Conservation (phyloP, 2,797 vertebrate species). For the Bradypodion pumilum region DNA sequence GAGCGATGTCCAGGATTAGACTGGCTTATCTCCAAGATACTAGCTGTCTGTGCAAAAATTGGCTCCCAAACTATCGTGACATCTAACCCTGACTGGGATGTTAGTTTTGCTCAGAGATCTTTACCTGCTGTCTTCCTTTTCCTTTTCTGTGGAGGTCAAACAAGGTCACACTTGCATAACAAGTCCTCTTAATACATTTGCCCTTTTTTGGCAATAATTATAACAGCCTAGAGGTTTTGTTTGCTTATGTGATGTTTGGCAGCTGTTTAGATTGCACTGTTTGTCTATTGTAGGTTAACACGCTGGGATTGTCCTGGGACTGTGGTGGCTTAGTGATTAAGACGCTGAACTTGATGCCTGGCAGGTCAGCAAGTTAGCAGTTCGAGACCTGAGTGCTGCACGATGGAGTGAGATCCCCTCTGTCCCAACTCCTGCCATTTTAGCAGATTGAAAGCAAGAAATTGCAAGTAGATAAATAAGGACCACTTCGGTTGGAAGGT, state of each 20-base stretch:
- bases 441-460: too few species aligned
- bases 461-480: too few species aligned
- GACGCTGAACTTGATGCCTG: too few species aligned
- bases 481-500: too few species aligned
- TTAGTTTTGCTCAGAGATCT: conserved; percentile 6
- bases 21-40: background rate
- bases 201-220: background rate
- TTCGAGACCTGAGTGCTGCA: too few species aligned
- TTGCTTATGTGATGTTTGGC: background rate
- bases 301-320: conserved; percentile 6
- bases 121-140: background rate
- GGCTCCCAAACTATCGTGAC: background rate
- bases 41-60: background rate
- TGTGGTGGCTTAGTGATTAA: too few species aligned
- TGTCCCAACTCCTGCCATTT: too few species aligned
- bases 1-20: background rate
- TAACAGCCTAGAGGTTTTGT: conserved; percentile 14
- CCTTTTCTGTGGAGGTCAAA: background rate
- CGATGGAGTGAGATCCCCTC: too few species aligned
- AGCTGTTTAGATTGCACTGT: conserved; percentile 20
- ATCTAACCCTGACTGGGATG: conserved; percentile 1
- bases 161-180: background rate
- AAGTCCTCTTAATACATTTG: conserved; percentile 8
- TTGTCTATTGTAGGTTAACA: background rate
- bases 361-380: too few species aligned